Base-by-base conservation (phyloP, 92 coral and sea anemone species). In the Anthopleura xanthogrammica region DNA sequence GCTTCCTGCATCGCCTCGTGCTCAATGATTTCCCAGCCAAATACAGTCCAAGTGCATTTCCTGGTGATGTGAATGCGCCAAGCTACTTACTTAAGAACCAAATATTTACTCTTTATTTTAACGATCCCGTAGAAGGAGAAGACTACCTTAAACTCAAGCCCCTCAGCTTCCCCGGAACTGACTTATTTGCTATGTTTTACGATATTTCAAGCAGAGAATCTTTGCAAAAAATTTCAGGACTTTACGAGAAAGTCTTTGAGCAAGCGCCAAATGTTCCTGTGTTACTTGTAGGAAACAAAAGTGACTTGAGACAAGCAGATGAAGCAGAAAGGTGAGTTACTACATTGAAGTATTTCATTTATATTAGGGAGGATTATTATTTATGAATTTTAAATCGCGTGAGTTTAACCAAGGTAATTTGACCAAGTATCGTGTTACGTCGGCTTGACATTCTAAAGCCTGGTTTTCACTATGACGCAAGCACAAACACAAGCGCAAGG, bases 101-200 rank as follows among this genome's bases (percentile, higher is more conserved):
- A 73, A 57, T 50, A 0, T 83, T 52, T 60, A 75, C 80, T 55
- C 73, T 74, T 0, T 52, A 56, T 16, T 75, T 83, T 78, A 52
- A 52, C 36, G 81, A 55, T 2, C 81, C 62, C n/a, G 1, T n/a
- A 41, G 86, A 71, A 0, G 77, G 77, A 85, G 88, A 89, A n/a
- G 88, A 56, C 23, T 80, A 60, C 48, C 75, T 84, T 14, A 75
- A 83, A 16, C 60, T 84, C 14, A 23, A 85, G 58, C 85, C 89
- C 3, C 23, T 50, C 12, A 41, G 73, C 17, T 85, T 85, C 52
- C 82, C 86, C 6, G 41, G 64, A 7, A 85, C 88, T 8, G 88
- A 83, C 52, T 55, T 83, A 52, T 73, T 83, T 55, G 80, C 75
- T 12, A 12, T 83, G 55, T 13, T 73, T 54, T 73, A 52, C 62